Evolutionary conservation across 2,888 invertebrate species (phyloP).

Genomic region (Agrochola macilenta): DNA sequence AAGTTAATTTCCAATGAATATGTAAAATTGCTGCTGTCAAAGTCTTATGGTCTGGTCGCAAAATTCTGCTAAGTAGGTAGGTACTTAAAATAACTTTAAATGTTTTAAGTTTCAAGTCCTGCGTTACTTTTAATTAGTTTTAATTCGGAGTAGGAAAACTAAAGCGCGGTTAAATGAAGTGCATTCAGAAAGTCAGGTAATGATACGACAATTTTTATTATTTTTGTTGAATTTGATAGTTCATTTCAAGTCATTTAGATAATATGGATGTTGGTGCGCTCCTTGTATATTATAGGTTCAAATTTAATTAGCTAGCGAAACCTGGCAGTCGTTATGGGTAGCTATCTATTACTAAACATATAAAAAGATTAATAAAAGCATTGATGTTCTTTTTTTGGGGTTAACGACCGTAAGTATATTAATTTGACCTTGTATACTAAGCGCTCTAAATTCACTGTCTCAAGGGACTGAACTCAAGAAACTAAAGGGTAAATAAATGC

Average conservation of each 20-base stretch:
- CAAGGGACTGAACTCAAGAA: background rate
- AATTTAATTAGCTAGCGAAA: background rate
- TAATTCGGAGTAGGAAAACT: background rate
- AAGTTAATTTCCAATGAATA: constrained; percentile 39
- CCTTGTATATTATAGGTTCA: background rate
- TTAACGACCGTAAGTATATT: background rate
- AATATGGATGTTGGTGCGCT: background rate
- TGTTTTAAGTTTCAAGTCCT: constrained; percentile 22
- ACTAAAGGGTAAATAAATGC: background rate
- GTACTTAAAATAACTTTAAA: constrained; percentile 2
- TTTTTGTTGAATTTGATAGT: background rate
- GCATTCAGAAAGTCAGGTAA: background rate
- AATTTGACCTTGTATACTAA: background rate
- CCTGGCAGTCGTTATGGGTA: background rate
- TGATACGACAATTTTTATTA: no score
- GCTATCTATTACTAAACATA: no score
- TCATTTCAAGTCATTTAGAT: background rate
- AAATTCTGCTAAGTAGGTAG: constrained; percentile 12
- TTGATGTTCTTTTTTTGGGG: background rate
- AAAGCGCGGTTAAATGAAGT: constrained; percentile 5
- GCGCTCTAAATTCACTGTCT: background rate
- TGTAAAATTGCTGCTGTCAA: constrained; percentile 8
- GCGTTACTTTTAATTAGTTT: constrained; percentile 25
- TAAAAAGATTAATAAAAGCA: no score
- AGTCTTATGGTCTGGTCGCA: background rate